These are phyloP conservation scores for Scaptomyza graminum DNA, from an alignment of 1,140 invertebrate genomes.

Conservation along the genomic window DNA sequence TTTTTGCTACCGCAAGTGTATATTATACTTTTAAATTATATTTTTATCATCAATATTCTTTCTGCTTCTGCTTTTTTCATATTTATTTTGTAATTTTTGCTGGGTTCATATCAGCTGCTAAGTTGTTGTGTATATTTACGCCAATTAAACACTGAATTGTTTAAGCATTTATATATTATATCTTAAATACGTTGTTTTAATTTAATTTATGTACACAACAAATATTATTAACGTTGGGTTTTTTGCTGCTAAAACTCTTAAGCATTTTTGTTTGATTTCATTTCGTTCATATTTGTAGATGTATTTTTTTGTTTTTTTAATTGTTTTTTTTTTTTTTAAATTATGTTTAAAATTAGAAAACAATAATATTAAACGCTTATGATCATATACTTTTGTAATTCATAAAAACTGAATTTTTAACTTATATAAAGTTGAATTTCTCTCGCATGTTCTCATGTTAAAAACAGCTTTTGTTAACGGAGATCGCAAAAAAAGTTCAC, in stretches of 20 bases:
- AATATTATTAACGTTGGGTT: constrained; percentile 79
- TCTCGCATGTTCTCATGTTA: constrained; percentile 12
- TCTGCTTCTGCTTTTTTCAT: constrained; percentile 18
- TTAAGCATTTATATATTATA: constrained; percentile 64
- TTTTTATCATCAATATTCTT: constrained; percentile 52
- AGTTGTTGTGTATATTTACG: constrained; percentile 48
- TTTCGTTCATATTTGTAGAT: constrained; percentile 28
- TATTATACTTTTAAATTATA: constrained; percentile 71
- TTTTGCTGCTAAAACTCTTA: constrained; percentile 66
- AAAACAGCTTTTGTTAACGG: constrained; percentile 23
- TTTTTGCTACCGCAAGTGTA: constrained; percentile 77
- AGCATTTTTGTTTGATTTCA: constrained; percentile 66
- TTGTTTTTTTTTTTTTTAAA: constrained; percentile 40
- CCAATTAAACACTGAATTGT: constrained; percentile 73
- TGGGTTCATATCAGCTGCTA: constrained; percentile 31
- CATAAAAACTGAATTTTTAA: constrained; percentile 77
- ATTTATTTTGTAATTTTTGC: constrained; percentile 43
- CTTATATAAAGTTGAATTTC: constrained; percentile 61
- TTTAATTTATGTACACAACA: constrained; percentile 81
- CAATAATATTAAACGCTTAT: constrained; percentile 59
- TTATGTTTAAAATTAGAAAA: constrained; percentile 76
- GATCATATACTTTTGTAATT: constrained; percentile 60
- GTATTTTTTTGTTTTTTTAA: constrained; percentile 33
- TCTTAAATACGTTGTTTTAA: constrained; percentile 68
- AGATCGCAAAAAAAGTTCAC: constrained; percentile 51